These are phyloP conservation scores for Salticus scenicus DNA, from an alignment of 2,888 invertebrate genomes.

Conservation along the genomic window DNA sequence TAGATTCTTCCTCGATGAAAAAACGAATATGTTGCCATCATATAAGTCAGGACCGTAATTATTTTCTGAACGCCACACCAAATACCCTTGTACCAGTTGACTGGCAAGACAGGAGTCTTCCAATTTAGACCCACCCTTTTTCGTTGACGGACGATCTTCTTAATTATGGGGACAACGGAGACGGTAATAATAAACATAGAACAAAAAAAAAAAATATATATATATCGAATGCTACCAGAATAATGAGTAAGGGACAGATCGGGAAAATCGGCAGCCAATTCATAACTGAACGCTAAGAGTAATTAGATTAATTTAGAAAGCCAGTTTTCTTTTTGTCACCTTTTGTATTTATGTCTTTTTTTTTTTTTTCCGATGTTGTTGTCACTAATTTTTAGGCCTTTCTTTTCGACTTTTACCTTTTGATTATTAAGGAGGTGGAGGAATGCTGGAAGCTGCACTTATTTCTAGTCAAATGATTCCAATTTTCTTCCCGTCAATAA, in stretches of 20 bases:
- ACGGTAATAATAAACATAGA: conserved; percentile 39
- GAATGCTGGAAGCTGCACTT: conserved; percentile 24
- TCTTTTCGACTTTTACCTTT: not conserved
- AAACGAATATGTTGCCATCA: not conserved
- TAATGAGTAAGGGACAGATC: conserved; percentile 3
- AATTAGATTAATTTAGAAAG: conserved; percentile 67
- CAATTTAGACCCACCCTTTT: conserved; percentile 18
- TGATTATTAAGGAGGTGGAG: conserved; percentile 34
- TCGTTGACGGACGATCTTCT: conserved; percentile 52
- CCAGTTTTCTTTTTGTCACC: conserved; percentile 31
- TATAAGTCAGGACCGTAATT: conserved; percentile 2
- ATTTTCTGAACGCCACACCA: conserved; percentile 4
- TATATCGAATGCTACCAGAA: not conserved
- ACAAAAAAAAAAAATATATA: conserved; percentile 24
- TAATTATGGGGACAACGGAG: conserved; percentile 43
- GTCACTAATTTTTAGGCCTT: no score
- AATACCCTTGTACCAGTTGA: not conserved
- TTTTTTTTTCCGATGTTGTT: not conserved
- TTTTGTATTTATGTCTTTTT: not conserved
- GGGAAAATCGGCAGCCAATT: conserved; percentile 33
- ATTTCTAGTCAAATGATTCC: no score
- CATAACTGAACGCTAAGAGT: conserved; percentile 56
- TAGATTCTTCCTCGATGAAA: not conserved
- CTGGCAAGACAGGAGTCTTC: not conserved
- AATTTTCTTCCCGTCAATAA: no score